Evolutionary conservation across 1,140 invertebrate species (phyloP).

Genomic region (Drosophila miranda): DNA sequence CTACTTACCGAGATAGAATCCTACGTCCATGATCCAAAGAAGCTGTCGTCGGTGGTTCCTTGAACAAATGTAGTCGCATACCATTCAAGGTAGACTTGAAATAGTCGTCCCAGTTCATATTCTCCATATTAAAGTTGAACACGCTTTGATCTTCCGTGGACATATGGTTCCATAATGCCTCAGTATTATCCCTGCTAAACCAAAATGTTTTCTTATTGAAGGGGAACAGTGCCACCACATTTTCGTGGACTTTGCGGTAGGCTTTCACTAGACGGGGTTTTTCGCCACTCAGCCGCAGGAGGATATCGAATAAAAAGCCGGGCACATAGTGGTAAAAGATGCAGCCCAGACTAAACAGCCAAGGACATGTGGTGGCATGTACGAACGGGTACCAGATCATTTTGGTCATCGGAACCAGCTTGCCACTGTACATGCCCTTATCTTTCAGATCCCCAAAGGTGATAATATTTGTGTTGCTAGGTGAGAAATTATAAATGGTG

Average conservation of each 20-base stretch:
- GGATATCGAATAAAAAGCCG: slow-evolving; percentile 83
- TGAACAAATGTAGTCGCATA: slow-evolving; percentile 86
- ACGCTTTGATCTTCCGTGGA: slow-evolving; percentile 84
- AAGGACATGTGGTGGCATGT: slow-evolving; percentile 70
- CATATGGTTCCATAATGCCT: slow-evolving; percentile 85
- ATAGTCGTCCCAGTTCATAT: slow-evolving; percentile 86
- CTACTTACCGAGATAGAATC: background rate
- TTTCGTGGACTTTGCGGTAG: slow-evolving; percentile 88
- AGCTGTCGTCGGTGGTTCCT: slow-evolving; percentile 84
- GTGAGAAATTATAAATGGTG: no score
- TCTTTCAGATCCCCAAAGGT: slow-evolving; percentile 16
- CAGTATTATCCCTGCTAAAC: slow-evolving; percentile 86
- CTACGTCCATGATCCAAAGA: slow-evolving; percentile 83
- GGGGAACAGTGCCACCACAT: slow-evolving; percentile 85
- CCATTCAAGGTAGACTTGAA: slow-evolving; percentile 85
- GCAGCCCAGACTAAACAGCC: slow-evolving; percentile 81
- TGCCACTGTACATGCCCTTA: slow-evolving; percentile 45
- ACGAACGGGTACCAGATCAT: slow-evolving; percentile 83
- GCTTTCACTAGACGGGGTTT: slow-evolving; percentile 84
- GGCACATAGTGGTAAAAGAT: slow-evolving; percentile 85
- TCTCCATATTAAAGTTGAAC: slow-evolving; percentile 87
- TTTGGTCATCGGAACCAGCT: slow-evolving; percentile 58
- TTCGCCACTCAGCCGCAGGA: slow-evolving; percentile 81
- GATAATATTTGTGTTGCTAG: no score
- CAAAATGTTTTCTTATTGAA: slow-evolving; percentile 87